Evolutionary conservation across 2,113 vertebrate genomes (phyloP), one percentile per base, ranked within the genome.

Genomic region (Rhinogobius similis): DNA sequence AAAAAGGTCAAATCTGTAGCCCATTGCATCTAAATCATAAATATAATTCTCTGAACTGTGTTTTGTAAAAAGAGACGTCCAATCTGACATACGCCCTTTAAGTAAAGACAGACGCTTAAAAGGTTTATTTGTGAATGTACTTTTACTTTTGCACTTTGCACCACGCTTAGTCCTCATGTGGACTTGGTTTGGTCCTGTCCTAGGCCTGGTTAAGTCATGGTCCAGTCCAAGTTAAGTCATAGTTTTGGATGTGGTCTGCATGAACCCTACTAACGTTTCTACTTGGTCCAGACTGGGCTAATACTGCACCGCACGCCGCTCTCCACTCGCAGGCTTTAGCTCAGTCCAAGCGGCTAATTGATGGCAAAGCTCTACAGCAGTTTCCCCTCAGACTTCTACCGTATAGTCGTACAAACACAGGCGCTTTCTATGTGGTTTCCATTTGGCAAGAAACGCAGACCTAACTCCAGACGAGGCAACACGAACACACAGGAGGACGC

Each of bases 361-460:
- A 90, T 85, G 90, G 90, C 91, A 91, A 92, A 92, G 85, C 84
- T 87, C 82, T 82, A 78, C 76, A 87, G 85, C 82, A 84, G 81
- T 86, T 87, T 82, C 76, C 77, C 71, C 64, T 55, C 68, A 72
- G 81, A 78, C 67, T 87, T 86, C 87, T 87, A 80, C n/a, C 46
- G 6, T 20, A n/a, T n/a, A 20, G 43, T 46, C 16, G 43, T 69
- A 67, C 85, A 87, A 86, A 85, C 85, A 89, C 89, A 90, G 87
- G 88, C 87, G 82, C 89, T 93, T 92, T 91, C 86, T 81, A 86
- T 92, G 90, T 62, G 89, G 90, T 92, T 92, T 89, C 84, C 86
- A 91, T 87, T 91, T 91, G 90, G 90, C 90, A 91, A 80, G 84
- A 84, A 77, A 84, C 86, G 79, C 90, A 90, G 88, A 88, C 86